Percentiles rank a stretch among this genome's conserved stretches.
Evolutionary conservation across 2,888 invertebrate genomes (phyloP).

Genomic region (Stictocephala bisonia): DNA sequence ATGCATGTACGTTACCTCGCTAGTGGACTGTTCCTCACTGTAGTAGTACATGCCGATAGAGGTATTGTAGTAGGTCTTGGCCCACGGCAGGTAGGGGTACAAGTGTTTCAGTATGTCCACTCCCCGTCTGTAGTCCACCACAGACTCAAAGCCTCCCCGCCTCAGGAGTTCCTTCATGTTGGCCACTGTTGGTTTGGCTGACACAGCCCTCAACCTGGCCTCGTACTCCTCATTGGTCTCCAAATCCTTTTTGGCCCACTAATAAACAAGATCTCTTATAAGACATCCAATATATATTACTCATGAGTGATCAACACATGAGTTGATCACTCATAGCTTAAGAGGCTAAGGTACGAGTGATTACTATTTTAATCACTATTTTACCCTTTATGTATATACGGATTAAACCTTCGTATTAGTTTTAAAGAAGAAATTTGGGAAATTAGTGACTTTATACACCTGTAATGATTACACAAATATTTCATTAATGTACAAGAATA

Average conservation of each 20-base stretch:
- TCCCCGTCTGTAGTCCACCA: background rate
- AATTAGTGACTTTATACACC: no score
- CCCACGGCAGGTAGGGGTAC: constrained; percentile 13
- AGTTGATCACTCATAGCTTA: background rate
- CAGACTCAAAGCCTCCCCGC: background rate
- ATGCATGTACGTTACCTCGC: no score
- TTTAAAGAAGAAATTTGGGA: no score
- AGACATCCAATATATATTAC: background rate
- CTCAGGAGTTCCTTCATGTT: background rate
- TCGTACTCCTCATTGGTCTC: constrained; percentile 3
- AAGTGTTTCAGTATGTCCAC: background rate
- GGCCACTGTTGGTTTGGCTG: background rate
- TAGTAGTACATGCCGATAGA: background rate
- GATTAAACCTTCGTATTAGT: no score
- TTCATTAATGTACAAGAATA: no score
- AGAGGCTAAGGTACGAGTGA: no score
- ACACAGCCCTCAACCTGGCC: background rate
- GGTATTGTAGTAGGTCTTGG: background rate
- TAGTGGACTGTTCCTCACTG: no score
- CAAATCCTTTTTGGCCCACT: background rate
- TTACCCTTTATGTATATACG: no score
- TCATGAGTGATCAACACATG: background rate
- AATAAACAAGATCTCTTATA: background rate
- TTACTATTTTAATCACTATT: no score
- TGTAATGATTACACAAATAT: no score